Evolutionary conservation across 2,797 vertebrate species (phyloP), one percentile per base, ranked within the genome.

Genomic region (Hylomyscus alleni): DNA sequence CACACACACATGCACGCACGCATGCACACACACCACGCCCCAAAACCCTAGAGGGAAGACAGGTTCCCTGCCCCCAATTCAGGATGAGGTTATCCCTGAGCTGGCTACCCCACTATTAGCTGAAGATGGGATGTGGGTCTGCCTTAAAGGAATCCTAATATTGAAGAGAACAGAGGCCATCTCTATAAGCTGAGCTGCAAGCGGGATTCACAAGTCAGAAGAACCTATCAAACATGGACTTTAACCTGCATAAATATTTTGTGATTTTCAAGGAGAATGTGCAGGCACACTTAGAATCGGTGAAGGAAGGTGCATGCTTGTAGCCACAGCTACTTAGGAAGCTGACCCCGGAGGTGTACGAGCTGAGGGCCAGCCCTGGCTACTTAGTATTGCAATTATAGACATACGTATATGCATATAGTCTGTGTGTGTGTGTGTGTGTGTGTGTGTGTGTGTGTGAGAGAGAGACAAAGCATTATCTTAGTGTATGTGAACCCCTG

Each of bases 181-280:
- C 0, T 13, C 6, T 2, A 2, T 6, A 19, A n/a, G 19, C n/a
- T 37, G 24, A 20, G 34, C 11, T 24, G 47, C 65, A n/a, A 29
- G 37, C 19, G 54, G 20, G 40, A 24, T 77, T 73, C 69, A 17
- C 14, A 60, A 54, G 80, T 47, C 92, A 80, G 20, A 11, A 9
- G n/a, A 26, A 56, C 44, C 80, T 4, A 56, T 58, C 17, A 22
- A 14, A 3, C 14, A 5, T 3, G 0, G 56, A 54, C 47, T 89
- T 44, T 7, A 3, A 3, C 31, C 65, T 12, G 14, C 47, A 40
- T 14, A 65, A 47, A 10, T 26, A 7, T 13, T 50, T 5, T 26
- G 6, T 24, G 31, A 3, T 87, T 83, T 56, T 65, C 65, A 83
- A 65, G 24, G 52, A 62, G 50, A 29, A 7, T 19, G n/a, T 50